Evolutionary conservation across 2,888 invertebrate species (phyloP).

Genomic region (Coronaproctus castanopsis): DNA sequence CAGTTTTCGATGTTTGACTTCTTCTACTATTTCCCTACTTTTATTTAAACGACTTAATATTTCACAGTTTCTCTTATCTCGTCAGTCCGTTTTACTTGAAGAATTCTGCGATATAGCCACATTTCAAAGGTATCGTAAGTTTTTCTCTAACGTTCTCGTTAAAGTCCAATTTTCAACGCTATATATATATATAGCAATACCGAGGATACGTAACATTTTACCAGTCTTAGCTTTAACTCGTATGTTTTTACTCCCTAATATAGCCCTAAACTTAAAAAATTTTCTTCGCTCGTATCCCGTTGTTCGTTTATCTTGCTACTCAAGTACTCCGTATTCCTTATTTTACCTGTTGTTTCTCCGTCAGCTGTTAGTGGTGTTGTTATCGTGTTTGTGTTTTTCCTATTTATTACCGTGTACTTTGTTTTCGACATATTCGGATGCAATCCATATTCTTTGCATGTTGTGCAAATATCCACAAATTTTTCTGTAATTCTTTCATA

Average conservation of each 20-base stretch:
- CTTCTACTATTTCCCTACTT: no score
- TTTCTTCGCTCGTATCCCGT: neutral
- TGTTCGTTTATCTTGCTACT: neutral
- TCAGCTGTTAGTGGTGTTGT: neutral
- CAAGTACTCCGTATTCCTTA: neutral
- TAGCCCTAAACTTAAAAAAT: neutral
- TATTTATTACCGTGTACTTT: neutral
- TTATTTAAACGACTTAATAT: no score
- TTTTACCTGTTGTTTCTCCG: neutral
- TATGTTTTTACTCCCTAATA: neutral
- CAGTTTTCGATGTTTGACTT: no score
- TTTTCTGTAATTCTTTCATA: neutral
- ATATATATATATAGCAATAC: neutral
- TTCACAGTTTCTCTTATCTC: no score
- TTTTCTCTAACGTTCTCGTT: neutral
- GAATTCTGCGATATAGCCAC: neutral
- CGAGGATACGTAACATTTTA: neutral
- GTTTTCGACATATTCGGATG: neutral
- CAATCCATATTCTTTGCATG: neutral
- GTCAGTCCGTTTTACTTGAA: no score
- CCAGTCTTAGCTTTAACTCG: neutral
- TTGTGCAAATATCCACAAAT: neutral
- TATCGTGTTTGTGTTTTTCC: neutral
- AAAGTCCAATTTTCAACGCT: neutral
- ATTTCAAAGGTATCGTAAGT: neutral